Base-by-base conservation (phyloP, 2,888 invertebrate genomes). In the Eupithecia pulchellata region DNA sequence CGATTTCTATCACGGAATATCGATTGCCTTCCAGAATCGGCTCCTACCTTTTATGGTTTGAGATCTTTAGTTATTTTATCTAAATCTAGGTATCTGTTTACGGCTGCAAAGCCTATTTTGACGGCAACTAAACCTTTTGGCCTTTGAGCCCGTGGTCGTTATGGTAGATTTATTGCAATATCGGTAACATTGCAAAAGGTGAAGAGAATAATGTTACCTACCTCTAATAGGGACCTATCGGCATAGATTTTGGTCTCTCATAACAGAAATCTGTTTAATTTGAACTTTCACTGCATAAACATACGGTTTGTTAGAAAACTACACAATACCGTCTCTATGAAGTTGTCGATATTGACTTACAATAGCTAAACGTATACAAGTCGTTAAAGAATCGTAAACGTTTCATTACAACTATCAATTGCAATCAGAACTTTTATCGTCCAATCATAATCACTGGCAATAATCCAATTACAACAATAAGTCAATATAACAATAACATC, bases 381-480 rank as follows among this genome's bases (percentile, higher is more conserved):
- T 20, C 52, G 11, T 25, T 52, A 25, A 25, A 4, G 20, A 52
- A 25, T 25, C 52, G 52, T 25, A 25, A 52, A 52, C 13, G 4
- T 52, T 52, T 52, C 20, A 52, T 52, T 52, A 13, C 13, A 25
- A 9, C 52, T 67, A 68, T 71, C 61, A 68, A 29, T 68, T 63
- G 64, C 58, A 69, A 66, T 69, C 66, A 60, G 13, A 68, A 32
- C 58, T 66, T 66, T 66, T 42, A 63, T 66, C 42, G 47, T 36
- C 62, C 60, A 64, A 68, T 60, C 58, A 32, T 66, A 52, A 64
- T 57, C 61, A 42, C 47, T 64, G n/a, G 47, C 42, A 57, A 66
- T 71, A 68, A 72, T 68, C 68, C 63, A 66, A 72, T 69, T 61
- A 68, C 64, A 68, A 52, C 65, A 72, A 68, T 72, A 68, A 60